A percentile compares a stretch with the other conserved stretches of the same genome.
Conservation (phyloP, 2,797 vertebrate genomes). For the Leptodactylus fallax region DNA sequence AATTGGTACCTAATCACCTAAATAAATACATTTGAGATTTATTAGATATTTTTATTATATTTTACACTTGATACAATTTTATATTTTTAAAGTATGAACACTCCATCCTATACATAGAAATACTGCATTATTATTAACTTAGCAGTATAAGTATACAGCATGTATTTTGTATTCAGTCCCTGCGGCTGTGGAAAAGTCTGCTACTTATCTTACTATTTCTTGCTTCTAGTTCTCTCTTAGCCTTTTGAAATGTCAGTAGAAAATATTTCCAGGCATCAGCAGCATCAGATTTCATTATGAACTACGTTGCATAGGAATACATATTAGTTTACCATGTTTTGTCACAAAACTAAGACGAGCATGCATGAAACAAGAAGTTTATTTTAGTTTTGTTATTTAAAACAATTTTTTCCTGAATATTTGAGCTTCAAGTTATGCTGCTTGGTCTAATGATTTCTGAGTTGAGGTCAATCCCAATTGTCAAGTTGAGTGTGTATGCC, state of each 20-base stretch:
- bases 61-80: background rate
- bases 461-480: background rate
- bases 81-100: background rate
- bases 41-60: background rate
- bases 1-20: background rate
- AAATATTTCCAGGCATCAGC: constrained; percentile 43
- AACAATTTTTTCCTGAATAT: background rate
- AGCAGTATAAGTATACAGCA: constrained; percentile 32
- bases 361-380: background rate
- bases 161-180: constrained; percentile 38
- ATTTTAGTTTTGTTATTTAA: background rate
- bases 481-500: background rate
- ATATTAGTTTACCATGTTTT: constrained; percentile 43
- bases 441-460: background rate
- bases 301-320: constrained; percentile 36
- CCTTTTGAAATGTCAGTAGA: constrained; percentile 55
- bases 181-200: constrained; percentile 48
- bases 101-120: constrained; percentile 6
- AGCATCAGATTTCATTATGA: constrained; percentile 55
- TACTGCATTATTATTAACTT: constrained; percentile 16
- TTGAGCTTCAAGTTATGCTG: background rate
- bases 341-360: background rate
- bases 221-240: constrained; percentile 34
- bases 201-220: constrained; percentile 47
- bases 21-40: background rate